A percentile compares a stretch with the other conserved stretches of the same genome.
Conservation (phyloP, 2,797 vertebrate genomes). For the Muraenolepis orangiensis region DNA sequence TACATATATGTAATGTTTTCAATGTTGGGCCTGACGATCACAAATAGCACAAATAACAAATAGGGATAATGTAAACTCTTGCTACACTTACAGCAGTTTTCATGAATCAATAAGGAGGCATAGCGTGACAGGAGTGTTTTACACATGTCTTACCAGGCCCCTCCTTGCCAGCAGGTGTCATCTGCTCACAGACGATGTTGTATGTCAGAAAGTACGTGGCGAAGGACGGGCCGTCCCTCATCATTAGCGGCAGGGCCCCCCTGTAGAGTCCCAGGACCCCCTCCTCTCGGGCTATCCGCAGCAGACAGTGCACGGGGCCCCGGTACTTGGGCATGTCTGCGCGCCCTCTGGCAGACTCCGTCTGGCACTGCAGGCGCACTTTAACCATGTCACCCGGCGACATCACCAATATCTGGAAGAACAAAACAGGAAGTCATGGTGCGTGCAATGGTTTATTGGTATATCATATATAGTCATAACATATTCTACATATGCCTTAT, state of each 20-base stretch:
- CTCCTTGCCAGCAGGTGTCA: conserved; percentile 71
- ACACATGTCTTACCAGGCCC: conserved; percentile 71
- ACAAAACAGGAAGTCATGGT: neutral
- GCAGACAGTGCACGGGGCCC: conserved; percentile 84
- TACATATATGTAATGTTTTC: too few relatives aligned
- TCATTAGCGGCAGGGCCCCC: conserved; percentile 79
- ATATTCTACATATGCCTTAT: too few relatives aligned
- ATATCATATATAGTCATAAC: neutral
- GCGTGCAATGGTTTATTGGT: neutral
- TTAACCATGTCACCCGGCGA: conserved; percentile 88
- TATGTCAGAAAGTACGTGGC: conserved; percentile 87
- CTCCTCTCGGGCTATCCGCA: conserved; percentile 79
- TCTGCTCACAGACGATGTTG: conserved; percentile 73
- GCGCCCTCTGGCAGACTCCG: conserved; percentile 51
- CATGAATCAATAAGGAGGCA: neutral
- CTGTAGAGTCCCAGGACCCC: conserved; percentile 85
- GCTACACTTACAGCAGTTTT: neutral
- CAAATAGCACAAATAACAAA: neutral
- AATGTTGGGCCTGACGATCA: too few relatives aligned
- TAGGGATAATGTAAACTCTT: neutral
- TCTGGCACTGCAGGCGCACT: conserved; percentile 89
- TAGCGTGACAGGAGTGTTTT: neutral
- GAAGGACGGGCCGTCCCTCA: conserved; percentile 83
- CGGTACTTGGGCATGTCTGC: conserved; percentile 72
- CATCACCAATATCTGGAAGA: conserved; percentile 72